A percentile compares a stretch with the other conserved stretches of the same genome.
phyloP scores from a whole-genome alignment of 2,888 invertebrate genomes.

The Philaethria dido region DNA sequence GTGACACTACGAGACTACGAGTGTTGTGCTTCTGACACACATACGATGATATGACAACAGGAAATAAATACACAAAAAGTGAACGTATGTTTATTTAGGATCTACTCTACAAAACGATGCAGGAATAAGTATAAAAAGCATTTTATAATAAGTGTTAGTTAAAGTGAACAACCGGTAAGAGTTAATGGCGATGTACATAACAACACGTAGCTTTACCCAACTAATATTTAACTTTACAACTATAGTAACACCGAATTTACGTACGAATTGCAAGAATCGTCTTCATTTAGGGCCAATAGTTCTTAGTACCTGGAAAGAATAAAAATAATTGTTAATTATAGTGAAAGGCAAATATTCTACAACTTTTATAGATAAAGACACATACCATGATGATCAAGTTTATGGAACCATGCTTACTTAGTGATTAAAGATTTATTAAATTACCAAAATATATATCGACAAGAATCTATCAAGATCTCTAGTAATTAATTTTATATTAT shows the following conservation, averaged over 20 bases:
- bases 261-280: neutral
- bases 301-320: slow-evolving; percentile 7
- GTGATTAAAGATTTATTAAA: too few species aligned
- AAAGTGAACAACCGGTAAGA: slow-evolving; percentile 12
- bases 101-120: neutral
- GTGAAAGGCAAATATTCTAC: too few species aligned
- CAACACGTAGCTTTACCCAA: neutral
- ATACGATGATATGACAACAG: slow-evolving; percentile 29
- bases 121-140: slow-evolving; percentile 15
- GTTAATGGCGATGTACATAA: slow-evolving; percentile 13
- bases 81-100: slow-evolving; percentile 23
- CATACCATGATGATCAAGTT: too few species aligned
- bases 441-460: too few species aligned
- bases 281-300: neutral
- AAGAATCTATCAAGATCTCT: too few species aligned
- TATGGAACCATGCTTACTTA: too few species aligned
- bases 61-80: neutral
- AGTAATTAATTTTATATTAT: too few species aligned
- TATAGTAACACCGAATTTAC: neutral
- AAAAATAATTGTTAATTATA: slow-evolving; percentile 7
- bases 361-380: too few species aligned
- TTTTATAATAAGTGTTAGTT: slow-evolving; percentile 5
- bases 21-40: slow-evolving; percentile 40
- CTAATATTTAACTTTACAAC: slow-evolving; percentile 3
- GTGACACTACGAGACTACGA: neutral